Conservation (phyloP, 2,113 vertebrate species). For the Phoxinus phoxinus region DNA sequence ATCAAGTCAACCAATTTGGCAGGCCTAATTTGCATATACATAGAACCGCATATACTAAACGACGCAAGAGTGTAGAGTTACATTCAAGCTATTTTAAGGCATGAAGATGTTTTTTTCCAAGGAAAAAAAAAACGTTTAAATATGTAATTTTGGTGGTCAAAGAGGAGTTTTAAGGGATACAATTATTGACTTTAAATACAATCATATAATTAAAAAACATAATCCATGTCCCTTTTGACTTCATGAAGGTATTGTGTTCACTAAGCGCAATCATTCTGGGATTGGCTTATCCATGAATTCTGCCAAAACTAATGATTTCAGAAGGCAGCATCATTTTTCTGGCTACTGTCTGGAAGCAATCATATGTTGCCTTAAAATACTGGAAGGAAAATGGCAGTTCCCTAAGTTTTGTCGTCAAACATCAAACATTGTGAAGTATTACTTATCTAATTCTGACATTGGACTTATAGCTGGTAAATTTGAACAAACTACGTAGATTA, state of each 20-base stretch:
- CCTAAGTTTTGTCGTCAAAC: neutral
- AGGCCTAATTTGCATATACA: no score
- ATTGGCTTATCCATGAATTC: neutral
- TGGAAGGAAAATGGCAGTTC: neutral
- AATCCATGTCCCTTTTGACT: neutral
- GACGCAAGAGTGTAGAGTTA: no score
- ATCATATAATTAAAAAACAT: no score
- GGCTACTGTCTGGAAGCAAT: conserved; percentile 12
- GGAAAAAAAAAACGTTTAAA: no score
- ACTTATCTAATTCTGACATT: neutral
- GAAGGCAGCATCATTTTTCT: neutral
- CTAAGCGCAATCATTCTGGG: neutral
- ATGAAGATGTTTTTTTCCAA: no score
- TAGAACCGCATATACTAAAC: no score
- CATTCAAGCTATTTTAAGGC: no score
- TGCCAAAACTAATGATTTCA: neutral
- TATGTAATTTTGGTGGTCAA: no score
- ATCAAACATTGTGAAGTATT: neutral
- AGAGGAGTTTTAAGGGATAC: no score
- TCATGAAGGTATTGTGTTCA: neutral
- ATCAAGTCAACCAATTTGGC: no score
- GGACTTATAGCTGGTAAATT: neutral
- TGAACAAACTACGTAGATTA: neutral
- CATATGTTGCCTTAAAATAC: neutral
- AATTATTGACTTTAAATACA: no score